phyloP scores from a whole-genome alignment of 2,797 vertebrate species.

The Lagorchestes hirsutus region DNA sequence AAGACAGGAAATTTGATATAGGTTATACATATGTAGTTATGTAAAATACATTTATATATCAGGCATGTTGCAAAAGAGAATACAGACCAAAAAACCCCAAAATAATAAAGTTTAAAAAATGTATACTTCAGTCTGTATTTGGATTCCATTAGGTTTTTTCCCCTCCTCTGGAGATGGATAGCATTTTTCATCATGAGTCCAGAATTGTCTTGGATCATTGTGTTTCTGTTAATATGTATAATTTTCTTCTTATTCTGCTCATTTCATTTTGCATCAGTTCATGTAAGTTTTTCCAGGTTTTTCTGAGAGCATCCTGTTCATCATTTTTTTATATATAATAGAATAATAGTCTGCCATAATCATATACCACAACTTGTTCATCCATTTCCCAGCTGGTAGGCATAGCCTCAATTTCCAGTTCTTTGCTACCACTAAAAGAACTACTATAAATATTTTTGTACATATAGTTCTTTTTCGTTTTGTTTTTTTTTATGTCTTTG shows the following conservation, averaged over 20 bases:
- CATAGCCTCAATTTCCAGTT: background rate
- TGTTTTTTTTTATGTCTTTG: background rate
- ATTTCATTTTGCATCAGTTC: background rate
- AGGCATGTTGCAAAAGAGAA: background rate
- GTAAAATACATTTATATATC: background rate
- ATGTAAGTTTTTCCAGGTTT: background rate
- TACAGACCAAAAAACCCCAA: background rate
- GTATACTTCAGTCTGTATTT: background rate
- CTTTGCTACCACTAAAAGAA: background rate
- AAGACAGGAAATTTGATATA: background rate
- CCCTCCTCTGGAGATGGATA: background rate
- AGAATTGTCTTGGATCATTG: background rate
- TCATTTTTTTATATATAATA: background rate
- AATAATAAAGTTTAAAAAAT: background rate
- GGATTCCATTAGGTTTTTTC: background rate
- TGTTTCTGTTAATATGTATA: background rate
- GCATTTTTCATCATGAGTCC: background rate
- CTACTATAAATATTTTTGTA: background rate
- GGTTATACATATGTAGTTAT: background rate
- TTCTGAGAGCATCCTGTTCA: background rate
- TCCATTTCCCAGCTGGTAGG: background rate
- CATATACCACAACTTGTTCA: background rate
- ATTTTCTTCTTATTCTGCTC: too few relatives aligned
- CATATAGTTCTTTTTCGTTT: background rate
- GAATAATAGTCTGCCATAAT: background rate